Evolutionary conservation across 1,140 invertebrate genomes (phyloP), one percentile per base, ranked within the genome.

Genomic region (Oncopodura yosiiana): DNA sequence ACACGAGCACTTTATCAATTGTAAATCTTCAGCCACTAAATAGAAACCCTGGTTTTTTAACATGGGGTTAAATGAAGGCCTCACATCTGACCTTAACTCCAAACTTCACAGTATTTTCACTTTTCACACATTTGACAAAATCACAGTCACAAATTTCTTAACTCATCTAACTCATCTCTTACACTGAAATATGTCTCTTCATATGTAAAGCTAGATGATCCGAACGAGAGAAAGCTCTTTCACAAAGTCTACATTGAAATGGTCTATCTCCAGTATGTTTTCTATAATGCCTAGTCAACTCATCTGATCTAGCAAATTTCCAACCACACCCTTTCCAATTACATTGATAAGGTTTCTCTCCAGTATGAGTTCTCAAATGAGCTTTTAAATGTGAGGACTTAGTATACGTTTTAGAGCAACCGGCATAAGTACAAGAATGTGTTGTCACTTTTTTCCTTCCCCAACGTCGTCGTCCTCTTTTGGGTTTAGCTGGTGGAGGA

Each of bases 301-400:
- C 62, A 26, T 64, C 62, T 3, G 56, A 60, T 24, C 62, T 38
- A 3, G 62, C 62, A 42, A 64, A 64, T 57, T 62, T 62, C 62
- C 62, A 62, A 6, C 60, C 57, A 36, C 62, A 64, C 1, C 62
- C 62, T 24, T 62, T 62, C 60, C 60, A 63, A 19, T 54, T 59
- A 42, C 62, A 64, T 27, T 62, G 60, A 41, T 62, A 64, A 14
- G 62, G 62, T 48, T 64, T 64, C 43, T 65, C 63, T 2, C 78
- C 78, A 73, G 78, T 80, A 67, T 80, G 78, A 27, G 77, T 80
- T 49, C 81, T 70, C 3, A 85, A 71, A 70, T 87, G 84, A 3
- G 84, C 83, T 65, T 85, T 84, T 8, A 87, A 70, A 69, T 87
- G 84, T 3, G 82, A 85, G 44, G 82, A 84, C 69, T 87, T 87